These are phyloP conservation scores for Cuniculus paca DNA, from an alignment of 2,797 vertebrate genomes.

Conservation along the genomic window DNA sequence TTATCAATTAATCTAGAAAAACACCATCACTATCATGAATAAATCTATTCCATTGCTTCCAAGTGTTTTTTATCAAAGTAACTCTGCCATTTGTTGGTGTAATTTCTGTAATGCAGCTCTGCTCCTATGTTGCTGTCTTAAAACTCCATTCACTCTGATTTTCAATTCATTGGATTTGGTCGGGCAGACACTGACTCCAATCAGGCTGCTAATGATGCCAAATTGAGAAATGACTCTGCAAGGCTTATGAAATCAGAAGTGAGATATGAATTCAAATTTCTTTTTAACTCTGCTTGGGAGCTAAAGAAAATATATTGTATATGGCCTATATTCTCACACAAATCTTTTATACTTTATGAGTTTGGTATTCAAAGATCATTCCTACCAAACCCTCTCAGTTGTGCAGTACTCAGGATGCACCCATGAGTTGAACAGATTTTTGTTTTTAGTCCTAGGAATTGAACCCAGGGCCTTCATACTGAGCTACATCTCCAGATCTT, in stretches of 20 bases:
- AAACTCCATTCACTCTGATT: slow-evolving; percentile 57
- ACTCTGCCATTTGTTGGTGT: slow-evolving; percentile 54
- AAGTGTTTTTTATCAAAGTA: slow-evolving; percentile 17
- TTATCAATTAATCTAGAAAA: slow-evolving; percentile 62
- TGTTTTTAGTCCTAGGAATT: not conserved
- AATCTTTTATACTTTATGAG: not conserved
- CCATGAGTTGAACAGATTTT: not conserved
- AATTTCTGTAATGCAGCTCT: not conserved
- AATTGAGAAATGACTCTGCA: slow-evolving; percentile 64
- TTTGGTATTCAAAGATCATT: slow-evolving; percentile 34
- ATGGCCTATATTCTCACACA: slow-evolving; percentile 28
- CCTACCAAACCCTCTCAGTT: not conserved
- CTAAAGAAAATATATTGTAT: slow-evolving; percentile 23
- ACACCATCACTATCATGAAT: slow-evolving; percentile 32
- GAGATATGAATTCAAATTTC: slow-evolving; percentile 58
- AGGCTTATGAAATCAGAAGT: slow-evolving; percentile 64
- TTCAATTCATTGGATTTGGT: slow-evolving; percentile 47
- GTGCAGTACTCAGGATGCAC: not conserved
- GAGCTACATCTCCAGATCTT: not conserved
- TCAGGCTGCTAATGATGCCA: slow-evolving; percentile 57
- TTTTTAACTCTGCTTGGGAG: slow-evolving; percentile 49
- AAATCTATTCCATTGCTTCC: slow-evolving; percentile 36
- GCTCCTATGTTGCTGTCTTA: slow-evolving; percentile 45
- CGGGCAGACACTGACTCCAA: slow-evolving; percentile 47
- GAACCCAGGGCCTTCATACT: not conserved